Percentiles rank a stretch among this genome's conserved stretches.
These are phyloP conservation scores for Cinclus mexicanus DNA, from an alignment of 2,113 vertebrate species.

Conservation along the genomic window DNA sequence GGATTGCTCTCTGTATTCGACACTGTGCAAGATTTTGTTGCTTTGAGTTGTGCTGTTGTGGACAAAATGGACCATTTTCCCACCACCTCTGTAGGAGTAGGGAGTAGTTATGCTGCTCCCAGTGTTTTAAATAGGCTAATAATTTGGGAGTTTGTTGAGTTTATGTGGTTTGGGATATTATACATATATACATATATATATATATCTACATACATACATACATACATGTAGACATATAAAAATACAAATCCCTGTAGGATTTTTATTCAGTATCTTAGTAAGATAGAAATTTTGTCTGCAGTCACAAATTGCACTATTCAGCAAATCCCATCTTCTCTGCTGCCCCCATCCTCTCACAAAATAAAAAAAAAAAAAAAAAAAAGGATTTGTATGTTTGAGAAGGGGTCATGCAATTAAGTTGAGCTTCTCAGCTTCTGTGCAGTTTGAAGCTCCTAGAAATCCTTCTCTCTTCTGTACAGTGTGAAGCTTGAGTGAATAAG, in stretches of 20 bases:
- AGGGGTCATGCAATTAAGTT: background rate
- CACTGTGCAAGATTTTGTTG: background rate
- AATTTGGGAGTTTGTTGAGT: background rate
- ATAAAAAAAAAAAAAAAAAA: background rate
- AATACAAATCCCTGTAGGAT: background rate
- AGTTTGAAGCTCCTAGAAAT: conserved; percentile 38
- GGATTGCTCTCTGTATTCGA: background rate
- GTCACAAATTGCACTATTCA: background rate
- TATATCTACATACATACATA: too few species aligned
- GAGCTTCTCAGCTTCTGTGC: conserved; percentile 25
- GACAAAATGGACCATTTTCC: background rate
- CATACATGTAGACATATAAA: background rate
- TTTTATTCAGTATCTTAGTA: background rate
- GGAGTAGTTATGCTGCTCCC: background rate
- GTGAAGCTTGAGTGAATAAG: conserved; percentile 37
- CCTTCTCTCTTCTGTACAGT: conserved; percentile 27
- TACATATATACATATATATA: background rate
- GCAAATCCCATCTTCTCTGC: background rate
- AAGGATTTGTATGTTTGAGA: background rate
- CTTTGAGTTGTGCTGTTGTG: background rate
- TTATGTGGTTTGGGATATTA: background rate
- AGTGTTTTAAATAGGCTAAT: background rate
- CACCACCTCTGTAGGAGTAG: background rate
- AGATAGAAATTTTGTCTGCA: background rate
- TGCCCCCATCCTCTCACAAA: rapidly evolving